Evolutionary conservation across 2,113 vertebrate species (phyloP), one percentile per base, ranked within the genome.

Genomic region (Deroptyus accipitrinus): DNA sequence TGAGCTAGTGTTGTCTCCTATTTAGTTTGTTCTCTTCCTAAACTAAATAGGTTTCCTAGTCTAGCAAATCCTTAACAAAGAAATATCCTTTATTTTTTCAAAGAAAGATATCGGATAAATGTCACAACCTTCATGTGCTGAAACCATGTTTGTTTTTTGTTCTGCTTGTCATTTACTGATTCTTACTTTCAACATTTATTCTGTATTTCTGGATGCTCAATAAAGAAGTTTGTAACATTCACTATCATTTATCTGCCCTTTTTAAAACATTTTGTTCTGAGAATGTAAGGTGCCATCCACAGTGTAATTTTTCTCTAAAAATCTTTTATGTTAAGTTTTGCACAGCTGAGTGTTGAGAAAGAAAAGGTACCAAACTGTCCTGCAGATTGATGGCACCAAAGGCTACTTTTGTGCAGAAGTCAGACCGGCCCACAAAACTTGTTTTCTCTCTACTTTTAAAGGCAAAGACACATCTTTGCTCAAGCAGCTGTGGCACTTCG

Each of bases 161-260:
- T 83, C 93, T 1, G 0, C 52, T 94, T 95, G 81, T 83, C 84
- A 97, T 95, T 95, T 97, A 80, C 95, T 35, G 52, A 85, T 76
- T 91, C 74, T 84, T 94, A 81, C 73, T 75, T 90, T 92, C 82
- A 96, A 93, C 85, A 95, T 95, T 94, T 96, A 46, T 90, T 95
- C 57, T 91, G 49, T 87, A 83, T 49, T 77, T 42, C 75, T 39
- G 52, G 44, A 54, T 69, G 80, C 78, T 92, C 90, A 78, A 63
- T 91, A 94, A 95, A 91, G 66, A 85, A 78, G 54, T 88, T 74
- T 7, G 2, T 52, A 91, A 82, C 52, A 82, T 69, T 57, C 18
- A 49, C 31, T 28, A 79, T 94, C 2, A 76, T 89, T 94, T 84
- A 37, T 95, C 44, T 89, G 89, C 62, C 61, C 35, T 68, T 97